Percentiles rank a stretch among this genome's conserved stretches.
Conservation (phyloP, 2,113 vertebrate species). For the Probosciger aterrimus region DNA sequence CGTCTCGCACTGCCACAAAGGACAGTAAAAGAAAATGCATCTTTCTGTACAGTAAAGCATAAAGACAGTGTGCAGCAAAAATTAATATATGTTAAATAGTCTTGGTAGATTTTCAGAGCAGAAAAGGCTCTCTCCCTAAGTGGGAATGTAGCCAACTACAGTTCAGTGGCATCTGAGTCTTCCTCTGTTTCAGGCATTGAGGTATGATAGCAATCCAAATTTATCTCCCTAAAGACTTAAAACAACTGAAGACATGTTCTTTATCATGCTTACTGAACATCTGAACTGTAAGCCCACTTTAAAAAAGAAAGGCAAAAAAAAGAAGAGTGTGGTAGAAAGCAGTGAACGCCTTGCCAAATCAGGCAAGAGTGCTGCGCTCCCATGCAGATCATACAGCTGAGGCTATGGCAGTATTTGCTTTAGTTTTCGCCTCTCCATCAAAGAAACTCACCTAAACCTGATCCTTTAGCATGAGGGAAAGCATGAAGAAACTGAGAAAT, state of each 20-base stretch:
- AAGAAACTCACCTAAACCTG: not conserved
- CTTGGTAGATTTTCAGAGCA: not conserved
- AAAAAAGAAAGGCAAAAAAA: not conserved
- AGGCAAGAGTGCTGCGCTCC: not conserved
- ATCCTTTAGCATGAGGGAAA: not conserved
- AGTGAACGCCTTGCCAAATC: not conserved
- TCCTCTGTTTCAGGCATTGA: not conserved
- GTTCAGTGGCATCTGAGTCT: not conserved
- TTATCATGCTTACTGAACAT: not conserved
- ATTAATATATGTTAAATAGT: not conserved
- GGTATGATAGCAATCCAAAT: not conserved
- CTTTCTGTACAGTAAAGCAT: not conserved
- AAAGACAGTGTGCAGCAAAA: not conserved
- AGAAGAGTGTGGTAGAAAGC: not conserved
- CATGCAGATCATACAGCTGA: fast-evolving
- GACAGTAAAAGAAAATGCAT: not conserved
- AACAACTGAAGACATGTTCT: not conserved
- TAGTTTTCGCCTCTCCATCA: not conserved
- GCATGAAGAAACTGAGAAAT: not conserved
- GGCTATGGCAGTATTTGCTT: not conserved
- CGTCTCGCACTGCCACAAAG: too few species aligned
- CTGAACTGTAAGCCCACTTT: not conserved
- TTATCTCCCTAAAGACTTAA: not conserved
- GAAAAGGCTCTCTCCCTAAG: not conserved
- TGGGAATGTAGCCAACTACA: not conserved